Percentiles rank a stretch among this genome's conserved stretches.
Evolutionary conservation across 2,888 invertebrate genomes (phyloP).

Genomic region (Platynereis dumerilii): DNA sequence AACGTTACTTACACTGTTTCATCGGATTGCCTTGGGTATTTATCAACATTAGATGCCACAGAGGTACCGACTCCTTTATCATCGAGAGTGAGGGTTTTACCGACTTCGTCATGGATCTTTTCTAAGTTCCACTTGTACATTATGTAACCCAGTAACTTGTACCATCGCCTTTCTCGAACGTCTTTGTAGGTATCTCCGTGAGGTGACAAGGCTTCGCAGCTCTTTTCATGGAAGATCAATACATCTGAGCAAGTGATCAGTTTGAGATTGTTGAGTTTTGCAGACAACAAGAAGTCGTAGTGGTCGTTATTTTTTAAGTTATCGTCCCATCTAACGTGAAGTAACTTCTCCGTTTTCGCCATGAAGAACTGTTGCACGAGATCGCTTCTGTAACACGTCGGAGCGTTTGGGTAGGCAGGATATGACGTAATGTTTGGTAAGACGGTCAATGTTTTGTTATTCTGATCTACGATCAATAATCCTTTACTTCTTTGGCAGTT

Average conservation of each 20-base stretch:
- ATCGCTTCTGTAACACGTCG: constrained; percentile 17
- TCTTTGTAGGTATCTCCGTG: background rate
- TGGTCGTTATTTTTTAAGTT: constrained; percentile 20
- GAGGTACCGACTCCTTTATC: background rate
- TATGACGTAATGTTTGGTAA: constrained; percentile 21
- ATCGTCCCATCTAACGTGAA: constrained; percentile 20
- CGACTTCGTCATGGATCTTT: background rate
- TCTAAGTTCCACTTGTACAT: constrained; percentile 4
- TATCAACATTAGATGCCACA: background rate
- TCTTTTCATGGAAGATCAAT: constrained; percentile 18
- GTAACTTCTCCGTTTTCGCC: constrained; percentile 11
- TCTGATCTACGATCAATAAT: background rate
- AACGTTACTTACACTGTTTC: background rate
- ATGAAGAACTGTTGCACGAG: constrained; percentile 26
- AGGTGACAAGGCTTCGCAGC: background rate
- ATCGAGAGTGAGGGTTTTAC: background rate
- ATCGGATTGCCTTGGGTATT: background rate
- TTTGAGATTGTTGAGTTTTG: constrained; percentile 11
- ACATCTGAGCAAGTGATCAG: constrained; percentile 19
- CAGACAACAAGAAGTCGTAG: constrained; percentile 22
- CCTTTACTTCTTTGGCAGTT: constrained; percentile 5
- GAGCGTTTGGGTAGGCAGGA: background rate
- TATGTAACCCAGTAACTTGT: background rate
- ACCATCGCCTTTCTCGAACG: background rate
- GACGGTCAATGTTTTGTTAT: constrained; percentile 1